Evolutionary conservation across 2,113 vertebrate genomes (phyloP), one percentile per base, ranked within the genome.

Genomic region (Galbula dea): DNA sequence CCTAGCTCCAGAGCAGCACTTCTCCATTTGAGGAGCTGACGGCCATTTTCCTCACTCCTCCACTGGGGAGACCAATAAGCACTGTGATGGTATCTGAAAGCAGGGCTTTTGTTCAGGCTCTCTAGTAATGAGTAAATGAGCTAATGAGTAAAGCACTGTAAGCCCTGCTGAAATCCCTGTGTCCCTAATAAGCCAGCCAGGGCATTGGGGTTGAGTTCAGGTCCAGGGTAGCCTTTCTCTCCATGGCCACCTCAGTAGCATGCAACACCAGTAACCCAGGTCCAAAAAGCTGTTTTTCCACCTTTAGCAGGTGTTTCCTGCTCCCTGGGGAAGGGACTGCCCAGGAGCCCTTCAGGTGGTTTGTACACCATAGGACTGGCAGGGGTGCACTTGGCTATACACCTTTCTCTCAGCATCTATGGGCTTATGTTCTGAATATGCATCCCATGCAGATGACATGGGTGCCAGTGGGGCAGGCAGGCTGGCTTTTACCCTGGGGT

Each of bases 51-150:
- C 9, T 30, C 20, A 30, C 17, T 72, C 16, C 11, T 86, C 51
- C n/a, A n/a, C n/a, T 75, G 34, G 57, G 37, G 46, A 76, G 18
- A 21, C 2, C 5, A 2, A 0, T n/a, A 39, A 77, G 32, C 24
- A n/a, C 24, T 0, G 1, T 17, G 54, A 21, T 86, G 67, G 22
- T 69, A 7, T 58, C 32, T 89, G 48, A 65, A 76, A 80, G 22
- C 29, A 71, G 15, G 13, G 34, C 17, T 89, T 52, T 37, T 66
- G 15, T 15, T 83, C 68, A 86, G 80, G 63, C 68, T 88, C 72
- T 12, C 71, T 62, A 83, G 66, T 88, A 84, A 85, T 81, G 62
- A 91, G 86, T 69, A 89, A 89, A 89, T 79, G 81, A 87, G 46
- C 46, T 95, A 80, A 59, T 34, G 67, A 67, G 57, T 68, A 82